phyloP scores from a whole-genome alignment of 2,113 vertebrate genomes.

The Taxidea taxus region DNA sequence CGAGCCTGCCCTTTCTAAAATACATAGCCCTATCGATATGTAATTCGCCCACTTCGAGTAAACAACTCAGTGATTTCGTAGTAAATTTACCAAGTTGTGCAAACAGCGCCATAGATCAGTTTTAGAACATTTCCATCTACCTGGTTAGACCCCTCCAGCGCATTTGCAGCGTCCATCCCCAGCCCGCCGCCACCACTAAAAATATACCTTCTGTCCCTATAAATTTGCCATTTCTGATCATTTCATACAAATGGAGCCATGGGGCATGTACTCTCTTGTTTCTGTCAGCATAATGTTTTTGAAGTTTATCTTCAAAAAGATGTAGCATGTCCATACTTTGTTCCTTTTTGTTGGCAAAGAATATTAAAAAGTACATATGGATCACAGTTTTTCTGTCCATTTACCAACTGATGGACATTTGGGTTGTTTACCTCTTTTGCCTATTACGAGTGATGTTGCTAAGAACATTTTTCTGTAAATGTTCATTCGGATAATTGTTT shows the following conservation, averaged over 20 bases:
- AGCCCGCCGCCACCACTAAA: neutral
- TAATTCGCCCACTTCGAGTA: neutral
- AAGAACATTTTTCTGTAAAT: neutral
- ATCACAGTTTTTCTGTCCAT: neutral
- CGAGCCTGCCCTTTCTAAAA: neutral
- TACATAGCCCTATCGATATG: accelerated
- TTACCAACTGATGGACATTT: neutral
- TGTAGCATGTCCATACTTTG: too few species aligned
- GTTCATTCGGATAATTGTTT: neutral
- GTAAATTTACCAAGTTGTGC: neutral
- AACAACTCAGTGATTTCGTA: neutral
- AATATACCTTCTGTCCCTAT: neutral
- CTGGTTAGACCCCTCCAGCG: neutral
- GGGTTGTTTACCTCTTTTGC: neutral
- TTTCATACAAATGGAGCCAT: neutral
- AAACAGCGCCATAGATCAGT: neutral
- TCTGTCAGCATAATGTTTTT: neutral
- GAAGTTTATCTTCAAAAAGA: neutral
- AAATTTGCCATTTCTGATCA: neutral
- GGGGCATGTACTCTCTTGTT: too few species aligned
- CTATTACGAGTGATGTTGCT: neutral
- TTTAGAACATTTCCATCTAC: neutral
- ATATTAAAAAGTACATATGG: accelerated
- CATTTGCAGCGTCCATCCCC: neutral
- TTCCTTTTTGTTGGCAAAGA: neutral